phyloP scores from a whole-genome alignment of 2,888 invertebrate species.

The Stenodema calcarata region DNA sequence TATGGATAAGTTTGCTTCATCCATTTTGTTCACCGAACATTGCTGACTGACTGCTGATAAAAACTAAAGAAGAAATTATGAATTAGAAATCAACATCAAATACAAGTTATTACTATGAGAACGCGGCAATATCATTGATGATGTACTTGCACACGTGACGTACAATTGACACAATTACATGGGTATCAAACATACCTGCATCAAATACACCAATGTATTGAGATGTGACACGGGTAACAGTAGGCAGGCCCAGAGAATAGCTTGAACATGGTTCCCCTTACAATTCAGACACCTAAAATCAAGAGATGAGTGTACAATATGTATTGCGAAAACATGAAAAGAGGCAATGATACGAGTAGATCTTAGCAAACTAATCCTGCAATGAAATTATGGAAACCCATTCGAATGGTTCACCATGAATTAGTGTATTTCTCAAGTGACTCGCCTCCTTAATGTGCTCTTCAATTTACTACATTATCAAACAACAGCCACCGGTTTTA shows the following conservation, averaged over 20 bases:
- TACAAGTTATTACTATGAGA: too few species aligned
- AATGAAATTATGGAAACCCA: too few species aligned
- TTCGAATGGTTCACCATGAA: too few species aligned
- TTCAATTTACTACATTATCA: too few species aligned
- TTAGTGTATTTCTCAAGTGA: too few species aligned
- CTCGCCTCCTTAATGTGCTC: too few species aligned
- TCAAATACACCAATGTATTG: constrained; percentile 79
- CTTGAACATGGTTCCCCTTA: constrained; percentile 66
- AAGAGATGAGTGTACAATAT: not conserved
- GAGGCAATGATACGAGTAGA: too few species aligned
- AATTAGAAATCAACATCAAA: not conserved
- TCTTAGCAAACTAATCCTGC: too few species aligned
- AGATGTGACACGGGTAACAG: constrained; percentile 79
- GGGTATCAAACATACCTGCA: constrained; percentile 68
- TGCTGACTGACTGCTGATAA: constrained; percentile 73
- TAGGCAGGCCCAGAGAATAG: constrained; percentile 72
- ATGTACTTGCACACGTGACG: too few species aligned
- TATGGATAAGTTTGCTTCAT: constrained; percentile 80
- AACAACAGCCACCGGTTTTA: too few species aligned
- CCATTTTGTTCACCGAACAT: constrained; percentile 81
- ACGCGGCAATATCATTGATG: not conserved
- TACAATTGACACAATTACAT: not conserved
- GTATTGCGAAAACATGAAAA: too few species aligned
- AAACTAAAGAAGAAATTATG: constrained; percentile 66
- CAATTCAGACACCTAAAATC: constrained; percentile 60